A percentile compares a stretch with the other conserved stretches of the same genome.
Conservation (phyloP, 1,140 invertebrate genomes). For the Branchinecta lynchi region DNA sequence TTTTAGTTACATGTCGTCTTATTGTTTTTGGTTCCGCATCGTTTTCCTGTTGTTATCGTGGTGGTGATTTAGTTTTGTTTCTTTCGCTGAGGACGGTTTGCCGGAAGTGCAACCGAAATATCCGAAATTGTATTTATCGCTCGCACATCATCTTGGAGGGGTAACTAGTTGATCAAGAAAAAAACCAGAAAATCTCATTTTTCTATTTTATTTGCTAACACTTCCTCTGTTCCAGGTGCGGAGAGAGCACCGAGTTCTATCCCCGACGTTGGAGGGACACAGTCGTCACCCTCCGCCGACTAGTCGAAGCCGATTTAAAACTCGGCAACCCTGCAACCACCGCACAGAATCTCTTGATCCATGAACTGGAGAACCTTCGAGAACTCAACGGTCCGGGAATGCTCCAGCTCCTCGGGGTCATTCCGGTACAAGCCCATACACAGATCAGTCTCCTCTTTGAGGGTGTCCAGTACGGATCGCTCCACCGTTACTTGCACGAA, state of each 20-base stretch:
- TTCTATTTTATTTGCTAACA: no score
- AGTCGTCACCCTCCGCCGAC: conserved; percentile 31
- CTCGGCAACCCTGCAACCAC: conserved; percentile 22
- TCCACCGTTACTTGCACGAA: conserved; percentile 30
- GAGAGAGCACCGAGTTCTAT: conserved; percentile 26
- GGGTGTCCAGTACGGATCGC: conserved; percentile 30
- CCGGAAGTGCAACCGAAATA: no score
- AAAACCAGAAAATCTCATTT: no score
- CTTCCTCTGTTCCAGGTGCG: conserved; percentile 22
- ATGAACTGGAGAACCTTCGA: conserved; percentile 29
- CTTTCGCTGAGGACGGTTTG: no score
- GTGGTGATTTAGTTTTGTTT: no score
- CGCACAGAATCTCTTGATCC: conserved; percentile 32
- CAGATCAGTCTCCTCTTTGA: conserved; percentile 33
- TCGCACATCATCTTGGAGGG: no score
- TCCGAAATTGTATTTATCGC: no score
- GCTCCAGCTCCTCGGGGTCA: conserved; percentile 33
- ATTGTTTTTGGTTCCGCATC: no score
- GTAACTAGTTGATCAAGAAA: no score
- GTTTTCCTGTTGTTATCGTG: no score
- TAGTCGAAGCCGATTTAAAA: conserved; percentile 24
- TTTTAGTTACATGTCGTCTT: no score
- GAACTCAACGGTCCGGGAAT: conserved; percentile 25
- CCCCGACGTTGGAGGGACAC: conserved; percentile 27
- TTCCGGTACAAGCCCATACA: conserved; percentile 31